Evolutionary conservation across 2,888 invertebrate genomes (phyloP).

Genomic region (Drosophila birchii): DNA sequence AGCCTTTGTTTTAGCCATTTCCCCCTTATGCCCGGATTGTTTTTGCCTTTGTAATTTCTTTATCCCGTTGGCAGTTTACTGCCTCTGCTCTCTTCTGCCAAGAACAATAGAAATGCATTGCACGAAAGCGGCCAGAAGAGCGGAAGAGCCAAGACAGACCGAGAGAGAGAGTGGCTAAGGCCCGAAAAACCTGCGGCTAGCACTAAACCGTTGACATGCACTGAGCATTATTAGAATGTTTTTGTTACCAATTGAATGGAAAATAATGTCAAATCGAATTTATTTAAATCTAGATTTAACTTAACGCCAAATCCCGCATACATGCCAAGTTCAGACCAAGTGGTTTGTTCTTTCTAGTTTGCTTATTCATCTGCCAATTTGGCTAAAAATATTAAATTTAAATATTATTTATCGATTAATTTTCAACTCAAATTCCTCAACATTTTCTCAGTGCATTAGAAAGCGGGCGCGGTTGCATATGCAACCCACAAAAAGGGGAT

Average conservation of each 20-base stretch:
- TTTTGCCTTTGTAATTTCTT: slow-evolving; percentile 55
- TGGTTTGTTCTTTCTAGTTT: not conserved
- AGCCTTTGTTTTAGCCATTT: slow-evolving; percentile 36
- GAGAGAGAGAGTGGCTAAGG: slow-evolving; percentile 26
- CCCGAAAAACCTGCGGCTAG: slow-evolving; percentile 55
- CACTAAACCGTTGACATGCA: slow-evolving; percentile 61
- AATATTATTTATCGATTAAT: too few species aligned
- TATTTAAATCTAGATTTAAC: not conserved
- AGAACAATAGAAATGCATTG: slow-evolving; percentile 76
- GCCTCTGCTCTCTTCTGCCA: slow-evolving; percentile 37
- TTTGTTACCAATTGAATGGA: too few species aligned
- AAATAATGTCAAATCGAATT: not conserved
- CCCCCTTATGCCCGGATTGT: slow-evolving; percentile 17
- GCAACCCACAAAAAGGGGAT: slow-evolving; percentile 23
- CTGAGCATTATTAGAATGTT: not conserved
- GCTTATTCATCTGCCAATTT: not conserved
- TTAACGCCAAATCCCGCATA: too few species aligned
- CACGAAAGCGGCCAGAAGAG: slow-evolving; percentile 60
- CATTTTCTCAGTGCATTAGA: slow-evolving; percentile 15
- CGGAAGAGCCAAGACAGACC: slow-evolving; percentile 23
- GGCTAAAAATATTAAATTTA: fast-evolving
- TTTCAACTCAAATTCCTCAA: too few species aligned
- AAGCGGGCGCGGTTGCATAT: slow-evolving; percentile 41
- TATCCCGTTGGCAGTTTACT: slow-evolving; percentile 52
- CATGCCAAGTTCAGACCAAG: not conserved